Evolutionary conservation across 2,888 invertebrate genomes (phyloP), one percentile per base, ranked within the genome.

Genomic region (Dasysyrphus albostriatus): DNA sequence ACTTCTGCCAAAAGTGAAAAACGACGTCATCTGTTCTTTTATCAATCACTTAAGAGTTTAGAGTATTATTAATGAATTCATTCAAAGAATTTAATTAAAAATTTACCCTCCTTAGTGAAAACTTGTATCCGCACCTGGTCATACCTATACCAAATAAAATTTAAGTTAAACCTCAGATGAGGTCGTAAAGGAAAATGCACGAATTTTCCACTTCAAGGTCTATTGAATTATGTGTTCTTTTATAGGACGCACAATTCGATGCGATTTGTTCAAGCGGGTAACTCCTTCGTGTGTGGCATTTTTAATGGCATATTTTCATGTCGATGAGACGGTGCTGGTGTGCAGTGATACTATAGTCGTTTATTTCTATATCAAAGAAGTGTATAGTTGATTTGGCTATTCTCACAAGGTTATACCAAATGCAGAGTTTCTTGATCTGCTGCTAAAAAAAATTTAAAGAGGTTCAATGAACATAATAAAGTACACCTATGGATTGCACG

Each of bases 181-280:
- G 32, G 29, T 29, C n/a, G 5, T 9, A 63, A n/a, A 42, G 10
- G n/a, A 32, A 37, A 63, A 29, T 63, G n/a, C n/a, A 63, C 29
- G 63, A 63, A 32, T 16, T 44, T 63, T 44, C 29, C 2, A 29
- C 63, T 63, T 44, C 14, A 44, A 63, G 42, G 61, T 61, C 42
- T 42, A 61, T 61, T 42, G 61, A 61, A 61, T n/a, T 42, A 42
- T 61, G 14, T 32, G 29, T 63, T 29, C n/a, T 63, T 44, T 29
- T 3, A 63, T 24, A 24, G 44, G 61, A 39, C 42, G 39, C 39
- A 61, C 7, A 42, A 61, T 42, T 29, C 44, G 37, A 63, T 63
- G 29, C 5, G 44, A 63, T 63, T 63, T 63, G 44, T 44, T 63
- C 63, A n/a, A 5, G 29, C n/a, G 29, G 44, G 3, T 29, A 39